A percentile compares a stretch with the other conserved stretches of the same genome.
These are phyloP conservation scores for Emys orbicularis DNA, from an alignment of 2,797 vertebrate genomes.

Conservation along the genomic window DNA sequence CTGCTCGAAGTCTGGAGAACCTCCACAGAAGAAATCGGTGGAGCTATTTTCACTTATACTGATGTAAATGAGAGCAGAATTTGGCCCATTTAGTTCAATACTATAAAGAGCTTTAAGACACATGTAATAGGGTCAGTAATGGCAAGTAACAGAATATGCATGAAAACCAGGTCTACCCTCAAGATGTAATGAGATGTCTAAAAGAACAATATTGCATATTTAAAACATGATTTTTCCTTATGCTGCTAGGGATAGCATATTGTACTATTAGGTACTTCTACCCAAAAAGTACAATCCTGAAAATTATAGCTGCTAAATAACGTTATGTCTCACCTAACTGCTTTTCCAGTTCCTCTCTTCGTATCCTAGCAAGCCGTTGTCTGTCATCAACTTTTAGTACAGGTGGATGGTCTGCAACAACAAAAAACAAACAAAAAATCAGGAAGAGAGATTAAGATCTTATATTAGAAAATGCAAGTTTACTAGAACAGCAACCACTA, in stretches of 20 bases:
- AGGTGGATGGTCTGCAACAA: constrained; percentile 76
- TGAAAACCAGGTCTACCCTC: neutral
- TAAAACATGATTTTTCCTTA: neutral
- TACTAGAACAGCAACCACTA: neutral
- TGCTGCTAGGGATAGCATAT: neutral
- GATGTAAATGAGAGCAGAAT: neutral
- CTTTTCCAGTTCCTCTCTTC: constrained; percentile 92
- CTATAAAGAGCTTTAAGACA: neutral
- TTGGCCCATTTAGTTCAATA: neutral
- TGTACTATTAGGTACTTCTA: neutral
- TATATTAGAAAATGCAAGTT: neutral
- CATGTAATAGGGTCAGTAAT: neutral
- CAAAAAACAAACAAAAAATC: neutral
- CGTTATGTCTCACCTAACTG: constrained; percentile 85
- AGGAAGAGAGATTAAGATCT: neutral
- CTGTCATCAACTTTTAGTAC: constrained; percentile 93
- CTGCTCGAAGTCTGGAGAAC: neutral
- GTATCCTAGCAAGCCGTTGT: constrained; percentile 92
- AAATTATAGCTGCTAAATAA: neutral
- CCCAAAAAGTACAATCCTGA: neutral
- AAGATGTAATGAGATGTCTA: neutral
- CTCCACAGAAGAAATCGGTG: neutral
- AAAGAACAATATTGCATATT: neutral
- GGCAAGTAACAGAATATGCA: neutral
- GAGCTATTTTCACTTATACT: neutral